Conservation (phyloP, 2,797 vertebrate species). For the Denticeps clupeoides region DNA sequence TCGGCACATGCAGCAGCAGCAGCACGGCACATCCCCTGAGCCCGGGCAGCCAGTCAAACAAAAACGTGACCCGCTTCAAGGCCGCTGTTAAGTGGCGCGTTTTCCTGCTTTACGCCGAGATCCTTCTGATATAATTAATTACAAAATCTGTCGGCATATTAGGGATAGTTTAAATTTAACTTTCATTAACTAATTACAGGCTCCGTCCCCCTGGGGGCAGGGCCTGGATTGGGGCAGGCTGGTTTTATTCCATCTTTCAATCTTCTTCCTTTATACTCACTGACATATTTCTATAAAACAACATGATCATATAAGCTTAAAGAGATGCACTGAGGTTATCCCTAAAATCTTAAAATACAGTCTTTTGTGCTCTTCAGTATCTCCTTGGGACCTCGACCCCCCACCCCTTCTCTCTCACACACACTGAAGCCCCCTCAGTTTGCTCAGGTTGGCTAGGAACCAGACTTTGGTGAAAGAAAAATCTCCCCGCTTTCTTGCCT, state of each 20-base stretch:
- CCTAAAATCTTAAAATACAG: neutral
- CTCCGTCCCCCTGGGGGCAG: no score
- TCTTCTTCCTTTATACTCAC: no score
- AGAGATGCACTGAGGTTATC: neutral
- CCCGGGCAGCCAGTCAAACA: neutral
- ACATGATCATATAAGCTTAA: neutral
- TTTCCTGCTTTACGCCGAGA: neutral
- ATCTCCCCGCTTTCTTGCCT: slow-evolving; percentile 53
- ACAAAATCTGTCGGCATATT: no score
- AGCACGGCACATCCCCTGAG: slow-evolving; percentile 3
- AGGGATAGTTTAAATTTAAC: no score
- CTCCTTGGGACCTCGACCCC: neutral
- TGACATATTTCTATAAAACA: no score
- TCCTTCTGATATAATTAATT: slow-evolving; percentile 4
- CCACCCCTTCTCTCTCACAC: slow-evolving; percentile 15
- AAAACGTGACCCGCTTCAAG: neutral
- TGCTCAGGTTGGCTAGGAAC: slow-evolving; percentile 61
- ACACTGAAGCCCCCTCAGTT: slow-evolving; percentile 32
- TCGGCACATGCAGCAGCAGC: slow-evolving; percentile 1
- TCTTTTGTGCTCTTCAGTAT: slow-evolving; percentile 3
- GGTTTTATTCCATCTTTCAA: no score
- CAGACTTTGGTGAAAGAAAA: slow-evolving; percentile 59
- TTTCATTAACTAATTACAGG: no score
- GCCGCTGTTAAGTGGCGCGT: neutral
- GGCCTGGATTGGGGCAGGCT: no score